Evolutionary conservation across 2,797 vertebrate species (phyloP).

Genomic region (Selene dorsalis): DNA sequence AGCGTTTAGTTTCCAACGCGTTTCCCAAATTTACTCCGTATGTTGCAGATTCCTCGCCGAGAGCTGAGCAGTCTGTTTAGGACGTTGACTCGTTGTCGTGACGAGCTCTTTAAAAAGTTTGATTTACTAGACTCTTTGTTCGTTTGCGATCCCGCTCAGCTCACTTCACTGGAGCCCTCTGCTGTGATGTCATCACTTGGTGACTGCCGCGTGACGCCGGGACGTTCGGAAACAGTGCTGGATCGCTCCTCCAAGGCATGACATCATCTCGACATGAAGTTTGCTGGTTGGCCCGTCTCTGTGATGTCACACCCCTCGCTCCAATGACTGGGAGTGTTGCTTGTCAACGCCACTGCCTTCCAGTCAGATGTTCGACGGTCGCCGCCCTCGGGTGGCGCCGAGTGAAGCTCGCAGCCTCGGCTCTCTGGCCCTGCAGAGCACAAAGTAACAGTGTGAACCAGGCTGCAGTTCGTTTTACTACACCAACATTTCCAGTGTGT

Average conservation of each 20-base stretch:
- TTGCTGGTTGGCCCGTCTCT: constrained; percentile 21
- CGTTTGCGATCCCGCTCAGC: constrained; percentile 9
- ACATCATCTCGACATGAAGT: constrained; percentile 47
- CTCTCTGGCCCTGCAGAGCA: constrained; percentile 89
- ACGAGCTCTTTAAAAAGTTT: not conserved
- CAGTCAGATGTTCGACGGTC: constrained; percentile 88
- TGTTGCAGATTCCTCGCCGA: constrained; percentile 8
- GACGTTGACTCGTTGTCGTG: not conserved
- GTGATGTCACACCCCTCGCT: constrained; percentile 42
- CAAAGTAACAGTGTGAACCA: not conserved
- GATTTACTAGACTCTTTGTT: constrained; percentile 10
- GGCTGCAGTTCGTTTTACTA: not conserved
- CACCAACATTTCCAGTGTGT: too few species aligned
- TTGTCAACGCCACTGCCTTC: not conserved
- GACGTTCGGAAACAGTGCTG: not conserved
- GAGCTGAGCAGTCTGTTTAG: not conserved
- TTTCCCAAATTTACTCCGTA: not conserved
- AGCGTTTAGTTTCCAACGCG: constrained; percentile 6
- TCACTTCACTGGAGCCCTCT: constrained; percentile 3
- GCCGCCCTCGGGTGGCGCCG: constrained; percentile 88
- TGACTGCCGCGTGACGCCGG: not conserved
- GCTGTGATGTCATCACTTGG: constrained; percentile 66
- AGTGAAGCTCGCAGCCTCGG: constrained; percentile 92
- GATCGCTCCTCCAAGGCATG: constrained; percentile 55
- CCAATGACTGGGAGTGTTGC: constrained; percentile 14